Evolutionary conservation across 2,888 invertebrate genomes (phyloP).

Genomic region (Polymixis lichenea): DNA sequence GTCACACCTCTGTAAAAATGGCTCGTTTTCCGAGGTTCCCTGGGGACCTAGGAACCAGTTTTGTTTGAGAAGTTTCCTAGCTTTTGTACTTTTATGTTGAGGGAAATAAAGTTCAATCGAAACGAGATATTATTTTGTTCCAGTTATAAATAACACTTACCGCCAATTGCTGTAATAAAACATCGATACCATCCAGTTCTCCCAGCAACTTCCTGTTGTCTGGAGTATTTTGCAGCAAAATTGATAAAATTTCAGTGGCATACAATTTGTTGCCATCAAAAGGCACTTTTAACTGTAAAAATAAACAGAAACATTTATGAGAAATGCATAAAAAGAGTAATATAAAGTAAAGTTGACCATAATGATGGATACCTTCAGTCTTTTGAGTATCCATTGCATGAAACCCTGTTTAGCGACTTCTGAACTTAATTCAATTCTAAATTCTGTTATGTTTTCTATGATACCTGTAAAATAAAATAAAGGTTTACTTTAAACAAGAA

Average conservation of each 20-base stretch:
- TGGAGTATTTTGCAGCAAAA: slow-evolving; percentile 97
- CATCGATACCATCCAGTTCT: slow-evolving; percentile 99
- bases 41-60: background rate
- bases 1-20: too few relatives aligned
- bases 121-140: background rate
- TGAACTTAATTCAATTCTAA: slow-evolving; percentile 95
- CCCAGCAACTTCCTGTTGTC: slow-evolving; percentile 95
- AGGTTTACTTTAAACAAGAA: background rate
- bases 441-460: slow-evolving; percentile 98
- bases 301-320: background rate
- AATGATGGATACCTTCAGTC: slow-evolving; percentile 92
- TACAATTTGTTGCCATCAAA: slow-evolving; percentile 99
- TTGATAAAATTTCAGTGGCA: slow-evolving; percentile 98
- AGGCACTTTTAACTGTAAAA: slow-evolving; percentile 93
- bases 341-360: background rate
- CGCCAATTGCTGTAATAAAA: slow-evolving; percentile 97
- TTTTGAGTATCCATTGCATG: slow-evolving; percentile 97
- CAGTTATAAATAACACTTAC: slow-evolving; percentile 83
- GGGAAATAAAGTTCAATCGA: background rate
- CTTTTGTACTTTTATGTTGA: background rate
- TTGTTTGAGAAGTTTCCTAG: background rate
- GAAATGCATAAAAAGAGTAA: background rate
- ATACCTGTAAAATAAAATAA: slow-evolving; percentile 91
- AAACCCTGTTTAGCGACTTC: slow-evolving; percentile 98
- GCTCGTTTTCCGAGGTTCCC: too few relatives aligned